Evolutionary conservation across 1,140 invertebrate genomes (phyloP), one percentile per base, ranked within the genome.

Genomic region (Phthorimaea operculella): DNA sequence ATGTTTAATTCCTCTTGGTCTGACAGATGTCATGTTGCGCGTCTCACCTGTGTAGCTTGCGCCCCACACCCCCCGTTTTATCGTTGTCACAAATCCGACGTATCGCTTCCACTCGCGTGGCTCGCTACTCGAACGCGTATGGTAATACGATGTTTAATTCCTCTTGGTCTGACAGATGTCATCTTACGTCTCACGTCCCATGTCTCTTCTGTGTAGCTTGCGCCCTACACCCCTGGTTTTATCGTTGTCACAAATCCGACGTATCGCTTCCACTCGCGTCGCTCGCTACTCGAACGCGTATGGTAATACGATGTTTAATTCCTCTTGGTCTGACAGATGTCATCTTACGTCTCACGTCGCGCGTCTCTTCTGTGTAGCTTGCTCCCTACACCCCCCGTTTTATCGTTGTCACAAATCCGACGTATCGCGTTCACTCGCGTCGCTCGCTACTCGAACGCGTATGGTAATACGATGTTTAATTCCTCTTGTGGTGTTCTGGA

Each of bases 231-330:
- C 57, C 54, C 51, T 60, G 56, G 63, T 51, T 33, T 33, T 54
- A 33, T 73, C 75, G 79, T 76, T 80, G 63, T 60, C 60, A 64
- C 69, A 81, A 80, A 83, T 81, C 78, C 80, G 68, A 79, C 76
- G 75, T 81, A 83, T 81, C 77, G 77, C 70, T 77, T 76, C 74
- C 77, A 74, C 71, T 77, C n/a, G n/a, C n/a, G n/a, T n/a, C n/a
- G n/a, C n/a, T n/a, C n/a, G n/a, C n/a, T n/a, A n/a, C n/a, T n/a
- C n/a, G n/a, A n/a, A 74, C 73, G 76, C 72, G 75, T 76, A 76
- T 77, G 72, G 66, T 80, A 79, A 81, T 83, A 71, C 77, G 72
- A 79, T 74, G 74, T 78, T 79, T 77, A 81, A 83, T 79, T 83
- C 70, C 67, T 70, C 72, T 77, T 68, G 53, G n/a, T n/a, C n/a